These are phyloP conservation scores for Eumacrocentrus americanus DNA, from an alignment of 2,888 invertebrate species.

Conservation along the genomic window DNA sequence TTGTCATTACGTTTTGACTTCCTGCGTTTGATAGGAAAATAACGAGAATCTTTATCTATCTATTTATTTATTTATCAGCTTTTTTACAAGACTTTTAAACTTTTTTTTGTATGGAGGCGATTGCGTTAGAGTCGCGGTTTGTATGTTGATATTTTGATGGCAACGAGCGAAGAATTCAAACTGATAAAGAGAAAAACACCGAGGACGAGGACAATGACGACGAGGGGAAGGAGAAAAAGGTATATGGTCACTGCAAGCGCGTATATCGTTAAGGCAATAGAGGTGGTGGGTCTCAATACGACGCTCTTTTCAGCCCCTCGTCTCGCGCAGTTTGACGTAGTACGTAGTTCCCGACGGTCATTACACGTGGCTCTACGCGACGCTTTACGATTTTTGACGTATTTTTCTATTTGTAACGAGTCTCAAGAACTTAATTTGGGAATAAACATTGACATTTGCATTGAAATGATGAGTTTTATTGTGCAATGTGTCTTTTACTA, in stretches of 20 bases:
- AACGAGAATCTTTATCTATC: background rate
- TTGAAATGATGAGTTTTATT: background rate
- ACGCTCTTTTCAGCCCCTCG: conserved; percentile 41
- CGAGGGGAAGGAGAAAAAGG: background rate
- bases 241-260: conserved; percentile 14
- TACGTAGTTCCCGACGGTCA: conserved; percentile 50
- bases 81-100: background rate
- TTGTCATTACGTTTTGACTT: conserved; percentile 28
- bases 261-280: background rate
- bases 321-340: conserved; percentile 50
- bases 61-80: background rate
- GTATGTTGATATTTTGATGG: background rate
- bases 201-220: background rate
- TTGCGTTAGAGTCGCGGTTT: background rate
- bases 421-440: background rate
- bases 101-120: too few relatives aligned
- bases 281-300: conserved; percentile 11
- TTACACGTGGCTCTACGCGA: conserved; percentile 2
- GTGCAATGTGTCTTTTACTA: background rate
- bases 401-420: background rate
- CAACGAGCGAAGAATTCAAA: background rate
- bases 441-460: background rate
- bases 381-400: too few relatives aligned
- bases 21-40: conserved; percentile 4
- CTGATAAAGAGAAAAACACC: background rate